Conservation (phyloP, 2,888 invertebrate genomes). For the Lobophora halterata region DNA sequence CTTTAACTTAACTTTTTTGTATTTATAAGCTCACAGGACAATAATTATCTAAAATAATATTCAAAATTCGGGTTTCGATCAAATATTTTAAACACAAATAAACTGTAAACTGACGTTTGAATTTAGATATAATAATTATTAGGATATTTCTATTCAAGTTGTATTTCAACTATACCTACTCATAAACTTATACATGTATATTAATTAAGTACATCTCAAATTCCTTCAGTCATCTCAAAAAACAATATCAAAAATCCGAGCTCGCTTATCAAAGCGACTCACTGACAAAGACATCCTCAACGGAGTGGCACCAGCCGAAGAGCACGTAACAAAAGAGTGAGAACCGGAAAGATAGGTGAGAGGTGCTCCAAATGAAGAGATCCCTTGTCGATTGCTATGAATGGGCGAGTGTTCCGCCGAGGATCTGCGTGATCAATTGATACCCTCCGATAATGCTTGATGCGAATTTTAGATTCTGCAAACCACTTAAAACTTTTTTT, state of each 20-base stretch:
- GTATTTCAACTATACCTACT: too few species aligned
- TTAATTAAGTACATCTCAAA: too few species aligned
- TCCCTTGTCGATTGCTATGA: constrained; percentile 54
- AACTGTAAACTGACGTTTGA: too few species aligned
- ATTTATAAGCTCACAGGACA: too few species aligned
- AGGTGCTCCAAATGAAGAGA: constrained; percentile 56
- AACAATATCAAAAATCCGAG: constrained; percentile 24
- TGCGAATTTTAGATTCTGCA: constrained; percentile 37
- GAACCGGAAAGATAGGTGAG: constrained; percentile 74
- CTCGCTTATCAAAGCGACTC: constrained; percentile 63
- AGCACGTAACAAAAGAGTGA: constrained; percentile 72
- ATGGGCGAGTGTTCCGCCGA: constrained; percentile 46
- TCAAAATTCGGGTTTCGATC: too few species aligned
- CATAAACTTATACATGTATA: too few species aligned
- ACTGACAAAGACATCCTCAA: constrained; percentile 69
- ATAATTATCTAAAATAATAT: too few species aligned
- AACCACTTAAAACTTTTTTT: too few species aligned
- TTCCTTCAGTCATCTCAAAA: constrained; percentile 6
- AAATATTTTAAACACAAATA: too few species aligned
- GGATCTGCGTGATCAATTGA: constrained; percentile 76
- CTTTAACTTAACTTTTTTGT: constrained; percentile 17
- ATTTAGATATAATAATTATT: too few species aligned
- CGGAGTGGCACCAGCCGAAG: constrained; percentile 63
- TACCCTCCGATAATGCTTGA: constrained; percentile 57
- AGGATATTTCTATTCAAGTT: too few species aligned